Evolutionary conservation across 2,888 invertebrate species (phyloP), one percentile per base, ranked within the genome.

Genomic region (Ypsolopha sequella): DNA sequence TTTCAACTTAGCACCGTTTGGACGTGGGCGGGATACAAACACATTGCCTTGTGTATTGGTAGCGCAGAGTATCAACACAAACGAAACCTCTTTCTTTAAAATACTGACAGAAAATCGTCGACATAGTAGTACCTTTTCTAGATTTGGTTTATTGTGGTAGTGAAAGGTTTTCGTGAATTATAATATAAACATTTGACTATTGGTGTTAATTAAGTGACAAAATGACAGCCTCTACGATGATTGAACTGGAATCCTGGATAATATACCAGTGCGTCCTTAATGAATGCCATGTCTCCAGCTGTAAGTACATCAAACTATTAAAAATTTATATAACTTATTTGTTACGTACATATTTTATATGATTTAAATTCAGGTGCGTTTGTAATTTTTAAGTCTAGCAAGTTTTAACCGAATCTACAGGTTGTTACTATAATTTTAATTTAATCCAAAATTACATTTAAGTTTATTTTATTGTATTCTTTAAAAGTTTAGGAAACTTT

Each of bases 201-300:
- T 24, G 36, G 45, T 41, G 43, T 41, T 51, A 53, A 54, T 60
- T 60, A 57, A 57, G 57, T 66, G 64, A 59, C 61, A 80, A 68
- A 67, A 86, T 86, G 86, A 86, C 86, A 65, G 86, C 86, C 62
- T 84, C 86, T 62, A 84, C 90, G 41, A 88, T 91, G 80, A 88
- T 91, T 61, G 91, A 91, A 72, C 69, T 91, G 71, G 91, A 91
- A 71, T 89, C 91, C 71, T 91, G 91, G 91, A 82, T 91, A 63
- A 89, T 91, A 72, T 91, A 91, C 76, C 91, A 91, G 65, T 91
- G 90, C 76, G 89, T 91, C 60, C 86, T 89, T 63, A 90, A 89
- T 62, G 91, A 91, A 77, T 90, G 90, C 73, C 89, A 89, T 77
- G 87, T 90, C 59, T 90, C 90, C 63, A 85, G 89, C 64, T 91